Percentiles rank a stretch among this genome's conserved stretches.
Evolutionary conservation across 2,113 vertebrate species (phyloP).

Genomic region (Tringa solitaria): DNA sequence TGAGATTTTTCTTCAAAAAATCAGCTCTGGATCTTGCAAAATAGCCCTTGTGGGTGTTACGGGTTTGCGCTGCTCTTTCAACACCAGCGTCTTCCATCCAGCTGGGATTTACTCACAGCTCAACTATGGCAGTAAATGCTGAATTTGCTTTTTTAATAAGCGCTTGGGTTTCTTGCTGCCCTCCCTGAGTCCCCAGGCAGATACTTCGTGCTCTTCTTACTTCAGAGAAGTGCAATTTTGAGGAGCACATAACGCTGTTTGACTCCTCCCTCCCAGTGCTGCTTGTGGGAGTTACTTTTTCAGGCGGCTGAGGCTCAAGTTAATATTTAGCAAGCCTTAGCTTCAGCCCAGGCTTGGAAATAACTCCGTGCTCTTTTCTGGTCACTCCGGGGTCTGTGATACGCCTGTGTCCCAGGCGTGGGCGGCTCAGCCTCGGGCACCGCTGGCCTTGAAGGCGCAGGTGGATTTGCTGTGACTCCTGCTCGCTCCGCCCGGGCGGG

Average conservation of each 20-base stretch:
- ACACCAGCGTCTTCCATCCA: neutral
- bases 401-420: neutral
- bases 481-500: neutral
- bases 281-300: neutral
- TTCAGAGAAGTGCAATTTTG: neutral
- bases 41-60: neutral
- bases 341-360: neutral
- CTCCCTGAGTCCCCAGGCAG: neutral
- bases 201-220: neutral
- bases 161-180: rapidly evolving
- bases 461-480: neutral
- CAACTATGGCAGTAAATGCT: neutral
- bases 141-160: neutral
- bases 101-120: neutral
- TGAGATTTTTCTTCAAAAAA: neutral
- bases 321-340: neutral
- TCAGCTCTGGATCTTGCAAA: neutral
- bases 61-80: neutral
- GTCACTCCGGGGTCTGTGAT: neutral
- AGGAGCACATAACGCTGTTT: rapidly evolving
- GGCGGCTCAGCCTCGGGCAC: neutral
- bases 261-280: neutral
- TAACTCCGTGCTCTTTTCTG: neutral
- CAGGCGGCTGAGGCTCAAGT: neutral
- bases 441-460: neutral